Base-by-base conservation (phyloP, 1,140 invertebrate species). In the Drosophila takahashii region DNA sequence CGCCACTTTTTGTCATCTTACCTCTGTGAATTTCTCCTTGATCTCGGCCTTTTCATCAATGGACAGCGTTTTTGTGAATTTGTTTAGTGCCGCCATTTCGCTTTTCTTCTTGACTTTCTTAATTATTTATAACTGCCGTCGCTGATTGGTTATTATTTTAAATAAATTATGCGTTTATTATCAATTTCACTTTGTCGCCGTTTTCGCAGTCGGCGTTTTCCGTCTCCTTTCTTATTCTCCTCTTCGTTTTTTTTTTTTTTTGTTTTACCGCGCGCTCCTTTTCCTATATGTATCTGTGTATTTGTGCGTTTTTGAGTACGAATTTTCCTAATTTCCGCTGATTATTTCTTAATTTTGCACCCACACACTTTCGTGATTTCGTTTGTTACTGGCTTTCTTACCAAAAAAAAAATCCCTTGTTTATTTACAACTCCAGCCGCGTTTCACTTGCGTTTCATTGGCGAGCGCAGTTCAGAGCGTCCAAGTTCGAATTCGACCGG, bases 21-120 rank as follows among this genome's bases (percentile, higher is more conserved):
- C 90, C 79, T 92, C 90, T 77, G 77, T 90, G 45, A 92, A 92
- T 90, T 92, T 92, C 81, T 92, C 90, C 76, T 91, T 90, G 75
- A 92, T 92, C 79, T 92, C 90, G 41, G 90, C 75, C 64, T 92
- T 92, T 79, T 92, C 90, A 77, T 92, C 90, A 74, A 83, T 90
- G 65, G 90, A 92, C 60, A 92, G 72, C 53, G 77, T 90, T 92
- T 91, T 92, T 64, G 90, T 90, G 65, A 91, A 91, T 86, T 92
- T 92, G 52, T 91, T 92, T 56, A 90, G 73, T 75, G 83, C 65
- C 81, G 90, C 81, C 90, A 91, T 91, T 77, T 51, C 54, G 41
- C 54, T 77, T 71, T 53, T 51, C 57, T 61, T 51, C 65, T 61
- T 45, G 22, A 59, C 73, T 77, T 67, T 77, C 62, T 78, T 77